Evolutionary conservation across 2,797 vertebrate species (phyloP).

Genomic region (Pipistrellus pygmaeus): DNA sequence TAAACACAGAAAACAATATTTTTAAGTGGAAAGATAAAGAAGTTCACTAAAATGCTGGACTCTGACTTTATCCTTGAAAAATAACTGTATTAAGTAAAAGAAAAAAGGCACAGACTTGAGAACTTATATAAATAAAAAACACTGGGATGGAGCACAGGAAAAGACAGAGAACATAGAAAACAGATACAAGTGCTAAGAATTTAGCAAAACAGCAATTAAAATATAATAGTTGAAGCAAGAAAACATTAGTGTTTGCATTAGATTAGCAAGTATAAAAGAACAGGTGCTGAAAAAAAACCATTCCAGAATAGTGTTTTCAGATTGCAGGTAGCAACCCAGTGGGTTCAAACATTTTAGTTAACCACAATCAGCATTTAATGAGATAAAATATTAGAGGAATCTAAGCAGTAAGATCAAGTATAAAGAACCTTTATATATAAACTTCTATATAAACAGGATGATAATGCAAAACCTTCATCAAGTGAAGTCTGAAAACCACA

Average conservation of each 20-base stretch:
- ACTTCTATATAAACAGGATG: background rate
- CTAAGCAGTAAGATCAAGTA: background rate
- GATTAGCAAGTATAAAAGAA: background rate
- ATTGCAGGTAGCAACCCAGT: background rate
- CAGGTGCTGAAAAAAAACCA: background rate
- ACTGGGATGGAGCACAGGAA: background rate
- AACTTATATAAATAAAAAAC: background rate
- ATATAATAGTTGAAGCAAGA: background rate
- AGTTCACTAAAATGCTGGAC: background rate
- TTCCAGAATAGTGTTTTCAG: background rate
- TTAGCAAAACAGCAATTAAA: background rate
- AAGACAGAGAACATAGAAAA: background rate
- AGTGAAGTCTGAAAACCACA: background rate
- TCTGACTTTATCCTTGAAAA: background rate
- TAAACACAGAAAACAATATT: background rate
- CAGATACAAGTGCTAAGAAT: background rate
- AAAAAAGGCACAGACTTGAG: background rate
- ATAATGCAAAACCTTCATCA: background rate
- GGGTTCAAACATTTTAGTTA: background rate
- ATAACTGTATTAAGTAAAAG: background rate
- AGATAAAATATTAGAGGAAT: background rate
- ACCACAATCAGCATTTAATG: background rate
- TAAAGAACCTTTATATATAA: background rate
- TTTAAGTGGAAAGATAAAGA: background rate
- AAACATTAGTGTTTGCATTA: background rate